phyloP scores from a whole-genome alignment of 2,113 vertebrate genomes.

The Hippopotamus amphibius region DNA sequence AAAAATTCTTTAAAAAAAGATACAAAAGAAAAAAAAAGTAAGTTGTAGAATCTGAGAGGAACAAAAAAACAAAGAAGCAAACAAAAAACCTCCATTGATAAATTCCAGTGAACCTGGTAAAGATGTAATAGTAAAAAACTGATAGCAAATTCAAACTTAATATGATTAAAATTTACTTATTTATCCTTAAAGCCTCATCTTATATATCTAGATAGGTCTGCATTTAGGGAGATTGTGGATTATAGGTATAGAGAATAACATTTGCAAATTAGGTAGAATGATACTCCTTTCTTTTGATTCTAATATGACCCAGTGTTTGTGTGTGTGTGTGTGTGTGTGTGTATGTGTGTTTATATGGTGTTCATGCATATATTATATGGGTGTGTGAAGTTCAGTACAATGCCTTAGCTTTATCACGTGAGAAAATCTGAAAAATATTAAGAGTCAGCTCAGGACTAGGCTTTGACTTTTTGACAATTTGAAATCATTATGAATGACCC shows the following conservation, averaged over 20 bases:
- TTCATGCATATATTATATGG: not conserved
- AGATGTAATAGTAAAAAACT: not conserved
- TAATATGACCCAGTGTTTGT: not conserved
- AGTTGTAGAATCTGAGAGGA: not conserved
- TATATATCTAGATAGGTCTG: not conserved
- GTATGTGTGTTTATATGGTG: not conserved
- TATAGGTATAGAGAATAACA: not conserved
- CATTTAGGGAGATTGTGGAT: not conserved
- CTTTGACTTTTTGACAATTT: not conserved
- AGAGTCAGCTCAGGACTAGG: not conserved
- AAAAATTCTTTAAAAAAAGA: too few relatives aligned
- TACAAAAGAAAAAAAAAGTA: not conserved
- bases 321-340: not conserved
- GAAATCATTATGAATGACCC: not conserved
- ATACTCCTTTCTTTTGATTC: not conserved
- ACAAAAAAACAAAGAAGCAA: not conserved
- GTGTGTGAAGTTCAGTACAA: not conserved
- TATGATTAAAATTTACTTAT: not conserved
- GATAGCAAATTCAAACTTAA: not conserved
- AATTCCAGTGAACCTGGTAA: not conserved
- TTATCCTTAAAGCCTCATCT: not conserved
- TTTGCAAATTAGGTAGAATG: not conserved
- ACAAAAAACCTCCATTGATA: not conserved
- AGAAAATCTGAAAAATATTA: not conserved
- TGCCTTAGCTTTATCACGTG: not conserved